Base-by-base conservation (phyloP, 2,888 invertebrate genomes). In the Eueremaeus valkanovi region DNA sequence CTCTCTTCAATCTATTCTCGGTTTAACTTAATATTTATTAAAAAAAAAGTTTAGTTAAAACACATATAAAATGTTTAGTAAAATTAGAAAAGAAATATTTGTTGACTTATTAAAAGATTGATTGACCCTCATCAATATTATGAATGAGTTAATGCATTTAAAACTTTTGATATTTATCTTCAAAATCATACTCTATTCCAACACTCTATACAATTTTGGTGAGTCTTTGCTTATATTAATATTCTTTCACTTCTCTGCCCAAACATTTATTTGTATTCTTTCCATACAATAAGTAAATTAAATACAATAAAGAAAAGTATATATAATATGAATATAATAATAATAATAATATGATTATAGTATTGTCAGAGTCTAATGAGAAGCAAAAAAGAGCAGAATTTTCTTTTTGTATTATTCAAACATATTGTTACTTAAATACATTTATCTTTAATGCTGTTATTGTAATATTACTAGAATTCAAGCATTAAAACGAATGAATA, bases 351-450 rank as follows among this genome's bases (percentile, higher is more conserved):
- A 45, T 45, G 45, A 45, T 45, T 45, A 16, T 18, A 45, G 45
- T 66, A 36, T 36, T 66, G 21, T 36, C 63, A 33, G 36, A 66
- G 63, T 66, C 36, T 66, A 66, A 66, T 66, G 63, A 66, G 63
- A 29, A 36, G 36, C 63, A 36, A 66, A 66, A 66, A 29, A 58
- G 29, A 58, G 24, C 16, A 58, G 18, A 29, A 55, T 5, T 55
- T 61, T 61, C 2, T 61, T 33, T n/a, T 61, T 61, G 33, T 66
- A 29, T 33, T 11, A n/a, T 8, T 24, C 16, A 36, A 66, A 66
- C 33, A 66, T 66, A 66, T 66, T 66, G 63, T 66, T 66, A 36
- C 63, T 33, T 36, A 66, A 66, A 66, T 66, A 36, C 49, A 49
- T 45, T 58, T 29, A 13, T 3, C 29, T 58, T 58, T 58, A 29